Conservation (phyloP, 64 coral and sea anemone species). For the Pachyseris speciosa region DNA sequence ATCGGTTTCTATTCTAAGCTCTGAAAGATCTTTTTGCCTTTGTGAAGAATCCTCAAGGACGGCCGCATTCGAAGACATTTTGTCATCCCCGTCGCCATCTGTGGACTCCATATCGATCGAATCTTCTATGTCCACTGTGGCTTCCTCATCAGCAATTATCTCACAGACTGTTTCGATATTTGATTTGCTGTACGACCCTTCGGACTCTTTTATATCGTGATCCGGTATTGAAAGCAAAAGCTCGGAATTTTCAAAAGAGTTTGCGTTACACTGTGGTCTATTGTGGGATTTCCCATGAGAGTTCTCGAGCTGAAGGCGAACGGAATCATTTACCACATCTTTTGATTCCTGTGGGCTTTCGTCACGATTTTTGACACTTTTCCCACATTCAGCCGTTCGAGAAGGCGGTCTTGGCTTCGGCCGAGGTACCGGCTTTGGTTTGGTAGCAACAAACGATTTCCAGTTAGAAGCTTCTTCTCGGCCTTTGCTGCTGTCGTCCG, state of each 20-base stretch:
- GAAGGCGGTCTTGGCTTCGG: background rate
- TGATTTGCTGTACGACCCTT: background rate
- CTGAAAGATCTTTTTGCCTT: background rate
- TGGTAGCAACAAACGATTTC: background rate
- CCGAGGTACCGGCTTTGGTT: slow-evolving; percentile 30
- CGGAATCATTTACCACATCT: background rate
- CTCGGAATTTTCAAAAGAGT: background rate
- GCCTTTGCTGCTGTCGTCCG: background rate
- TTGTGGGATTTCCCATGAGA: slow-evolving; percentile 40
- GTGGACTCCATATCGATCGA: background rate
- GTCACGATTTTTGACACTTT: background rate
- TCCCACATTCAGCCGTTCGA: background rate
- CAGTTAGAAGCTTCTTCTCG: background rate
- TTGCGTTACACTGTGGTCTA: slow-evolving; percentile 34
- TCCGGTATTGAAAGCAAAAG: slow-evolving; percentile 14
- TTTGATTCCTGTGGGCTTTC: slow-evolving; percentile 12
- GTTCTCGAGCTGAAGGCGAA: background rate
- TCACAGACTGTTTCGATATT: background rate
- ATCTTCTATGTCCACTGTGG: background rate
- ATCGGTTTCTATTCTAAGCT: background rate
- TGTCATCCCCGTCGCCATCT: background rate
- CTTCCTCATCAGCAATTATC: background rate
- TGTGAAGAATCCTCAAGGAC: background rate
- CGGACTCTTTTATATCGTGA: background rate
- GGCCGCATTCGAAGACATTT: background rate